Base-by-base conservation (phyloP, 2,113 vertebrate species). In the Ictalurus punctatus region DNA sequence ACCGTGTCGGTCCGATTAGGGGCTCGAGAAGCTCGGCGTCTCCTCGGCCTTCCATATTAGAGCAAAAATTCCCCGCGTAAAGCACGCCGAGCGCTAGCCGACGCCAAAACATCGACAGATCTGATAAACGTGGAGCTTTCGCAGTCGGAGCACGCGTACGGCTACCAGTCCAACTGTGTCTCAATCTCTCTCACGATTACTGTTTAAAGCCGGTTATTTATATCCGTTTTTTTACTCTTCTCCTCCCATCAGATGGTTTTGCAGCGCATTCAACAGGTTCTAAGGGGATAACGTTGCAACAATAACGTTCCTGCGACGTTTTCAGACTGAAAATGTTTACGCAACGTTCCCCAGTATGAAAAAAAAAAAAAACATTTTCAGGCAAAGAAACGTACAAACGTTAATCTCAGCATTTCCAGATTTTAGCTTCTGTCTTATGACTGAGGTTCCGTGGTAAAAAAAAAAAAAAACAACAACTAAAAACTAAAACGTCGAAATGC, bases 81-180 rank as follows among this genome's bases (percentile, higher is more conserved):
- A 67, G 81, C 84, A 74, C 13, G 27, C 19, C n/a, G 73, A n/a
- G 71, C 30, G 61, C 86, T 84, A 54, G 54, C 88, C 17, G 61
- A 78, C 44, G 74, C 78, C 80, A 76, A 87, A 83, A 86, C 83
- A 91, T 80, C 69, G 87, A 89, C 83, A 85, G 86, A 84, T 65
- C n/a, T 56, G 74, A 86, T 84, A 44, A 88, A 90, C 86, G 69
- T 74, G 63, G 87, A 90, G 73, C 79, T 86, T 83, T 86, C 76
- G 40, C 58, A 54, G 71, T 61, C 19, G n/a, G 54, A 56, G 56
- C 74, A 73, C 25, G 71, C 79, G 65, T 44, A 65, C 88, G 84
- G 88, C 88, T 90, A 87, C 90, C 48, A 56, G 84, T 34, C 87
- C 58, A 83, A 71, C 80, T 44, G 21, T 2, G 27, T 84, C 82